Evolutionary conservation across 2,113 vertebrate genomes (phyloP).

Genomic region (Calonectris borealis): DNA sequence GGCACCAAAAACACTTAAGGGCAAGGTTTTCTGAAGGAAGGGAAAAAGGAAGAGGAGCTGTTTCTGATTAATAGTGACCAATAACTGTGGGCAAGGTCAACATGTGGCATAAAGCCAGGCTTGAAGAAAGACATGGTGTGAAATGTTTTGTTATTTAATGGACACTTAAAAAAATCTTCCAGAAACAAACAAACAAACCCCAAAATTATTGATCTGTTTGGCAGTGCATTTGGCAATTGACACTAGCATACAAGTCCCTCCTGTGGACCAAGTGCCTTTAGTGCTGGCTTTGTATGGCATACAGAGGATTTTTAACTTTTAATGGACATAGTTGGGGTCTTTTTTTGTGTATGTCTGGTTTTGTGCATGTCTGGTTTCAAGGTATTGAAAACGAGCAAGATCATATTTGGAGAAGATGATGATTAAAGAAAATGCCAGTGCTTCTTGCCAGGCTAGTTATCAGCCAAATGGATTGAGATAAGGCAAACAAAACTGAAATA

Average conservation of each 20-base stretch:
- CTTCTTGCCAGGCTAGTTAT: slow-evolving; percentile 22
- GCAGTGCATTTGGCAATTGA: not conserved
- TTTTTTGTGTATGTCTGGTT: not conserved
- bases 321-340: not conserved
- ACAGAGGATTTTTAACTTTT: not conserved
- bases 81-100: not conserved
- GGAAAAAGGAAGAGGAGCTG: not conserved
- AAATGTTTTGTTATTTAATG: not conserved
- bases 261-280: not conserved
- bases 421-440: not conserved
- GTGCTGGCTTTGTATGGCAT: not conserved
- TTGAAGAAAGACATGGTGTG: not conserved
- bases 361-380: not conserved
- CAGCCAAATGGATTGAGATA: slow-evolving; percentile 23
- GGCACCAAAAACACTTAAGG: not conserved
- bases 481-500: slow-evolving; percentile 58
- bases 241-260: not conserved
- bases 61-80: not conserved
- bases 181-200: not conserved
- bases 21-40: not conserved
- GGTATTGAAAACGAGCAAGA: not conserved
- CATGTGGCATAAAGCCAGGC: not conserved
- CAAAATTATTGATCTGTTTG: not conserved
- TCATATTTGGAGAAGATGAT: not conserved
- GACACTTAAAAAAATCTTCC: not conserved